Conservation (phyloP, 2,797 vertebrate species). For the Acanthurus lineatus region DNA sequence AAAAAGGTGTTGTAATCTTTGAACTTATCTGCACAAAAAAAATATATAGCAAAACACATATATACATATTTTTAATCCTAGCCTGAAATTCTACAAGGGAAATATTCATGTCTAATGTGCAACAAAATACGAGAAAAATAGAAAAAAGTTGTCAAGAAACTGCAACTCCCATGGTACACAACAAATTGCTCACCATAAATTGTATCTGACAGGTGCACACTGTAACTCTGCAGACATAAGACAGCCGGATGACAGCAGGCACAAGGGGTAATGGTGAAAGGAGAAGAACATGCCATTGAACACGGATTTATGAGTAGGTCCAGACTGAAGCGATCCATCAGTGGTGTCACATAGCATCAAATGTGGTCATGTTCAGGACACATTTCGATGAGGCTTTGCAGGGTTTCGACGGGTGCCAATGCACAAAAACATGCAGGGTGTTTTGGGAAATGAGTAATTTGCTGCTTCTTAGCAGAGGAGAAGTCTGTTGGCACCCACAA, state of each 20-base stretch:
- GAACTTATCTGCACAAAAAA: constrained; percentile 14
- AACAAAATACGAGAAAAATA: constrained; percentile 39
- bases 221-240: constrained; percentile 80
- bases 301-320: constrained; percentile 78
- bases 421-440: constrained; percentile 36
- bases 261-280: constrained; percentile 81
- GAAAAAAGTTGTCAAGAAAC: constrained; percentile 65
- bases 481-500: constrained; percentile 64
- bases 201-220: constrained; percentile 78
- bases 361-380: constrained; percentile 59
- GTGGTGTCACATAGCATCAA: constrained; percentile 60
- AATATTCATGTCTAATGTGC: constrained; percentile 38
- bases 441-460: constrained; percentile 59
- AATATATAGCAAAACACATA: constrained; percentile 16
- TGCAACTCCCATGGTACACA: constrained; percentile 70
- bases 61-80: constrained; percentile 20
- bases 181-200: constrained; percentile 82
- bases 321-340: constrained; percentile 75
- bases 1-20: not conserved
- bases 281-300: constrained; percentile 78
- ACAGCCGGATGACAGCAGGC: constrained; percentile 80
- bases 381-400: constrained; percentile 44
- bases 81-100: constrained; percentile 18
- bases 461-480: constrained; percentile 52
- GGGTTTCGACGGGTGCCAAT: constrained; percentile 40